phyloP scores from a whole-genome alignment of 2,888 invertebrate genomes.

The Ochlodes sylvanus region DNA sequence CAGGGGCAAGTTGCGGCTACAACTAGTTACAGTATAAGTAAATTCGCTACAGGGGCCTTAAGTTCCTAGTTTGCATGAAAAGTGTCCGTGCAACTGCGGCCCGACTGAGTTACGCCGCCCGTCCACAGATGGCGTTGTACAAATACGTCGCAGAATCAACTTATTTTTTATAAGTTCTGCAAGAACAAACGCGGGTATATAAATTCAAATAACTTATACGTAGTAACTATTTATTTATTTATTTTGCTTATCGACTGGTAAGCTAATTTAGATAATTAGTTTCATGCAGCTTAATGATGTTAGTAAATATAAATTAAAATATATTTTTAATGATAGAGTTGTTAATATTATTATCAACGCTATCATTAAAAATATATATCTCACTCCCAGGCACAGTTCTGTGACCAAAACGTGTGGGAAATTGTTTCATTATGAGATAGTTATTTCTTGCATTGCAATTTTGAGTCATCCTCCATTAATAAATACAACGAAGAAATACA shows the following conservation, averaged over 20 bases:
- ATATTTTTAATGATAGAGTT: no score
- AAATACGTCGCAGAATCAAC: background rate
- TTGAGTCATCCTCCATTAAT: constrained; percentile 1
- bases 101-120: background rate
- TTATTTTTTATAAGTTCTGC: background rate
- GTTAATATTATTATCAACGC: no score
- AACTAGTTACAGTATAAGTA: constrained; percentile 33
- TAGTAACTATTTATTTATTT: no score
- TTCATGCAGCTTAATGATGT: no score
- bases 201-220: no score
- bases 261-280: no score
- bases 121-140: constrained; percentile 13
- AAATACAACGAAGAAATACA: background rate
- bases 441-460: background rate
- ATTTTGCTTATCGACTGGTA: no score
- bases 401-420: no score
- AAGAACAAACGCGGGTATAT: background rate
- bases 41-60: constrained; percentile 32
- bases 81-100: constrained; percentile 9
- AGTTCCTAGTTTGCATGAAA: constrained; percentile 27
- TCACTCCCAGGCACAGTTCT: no score
- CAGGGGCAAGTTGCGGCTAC: constrained; percentile 25
- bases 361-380: no score
- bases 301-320: no score
- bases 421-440: no score